Conservation (phyloP, 1,140 invertebrate genomes). For the Drosophila sproati region DNA sequence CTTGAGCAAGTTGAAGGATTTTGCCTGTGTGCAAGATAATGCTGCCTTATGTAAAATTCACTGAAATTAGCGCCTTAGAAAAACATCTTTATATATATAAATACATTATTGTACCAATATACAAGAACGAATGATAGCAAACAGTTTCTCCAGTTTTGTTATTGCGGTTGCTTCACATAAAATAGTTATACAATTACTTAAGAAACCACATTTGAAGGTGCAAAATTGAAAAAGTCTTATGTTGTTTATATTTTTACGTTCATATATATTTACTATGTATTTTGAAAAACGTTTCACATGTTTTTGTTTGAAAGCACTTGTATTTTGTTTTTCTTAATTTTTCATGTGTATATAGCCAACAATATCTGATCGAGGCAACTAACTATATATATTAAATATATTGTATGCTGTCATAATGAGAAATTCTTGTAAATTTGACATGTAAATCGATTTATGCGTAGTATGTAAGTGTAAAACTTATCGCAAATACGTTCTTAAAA, state of each 20-base stretch:
- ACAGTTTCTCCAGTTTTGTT: conserved; percentile 11
- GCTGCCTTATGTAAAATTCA: conserved; percentile 81
- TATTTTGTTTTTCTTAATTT: conserved; percentile 35
- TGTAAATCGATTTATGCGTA: conserved; percentile 32
- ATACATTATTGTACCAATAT: conserved; percentile 5
- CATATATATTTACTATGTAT: neutral
- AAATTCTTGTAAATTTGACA: conserved; percentile 66
- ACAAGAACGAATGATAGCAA: conserved; percentile 47
- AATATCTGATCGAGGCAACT: conserved; percentile 23
- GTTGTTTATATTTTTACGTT: neutral
- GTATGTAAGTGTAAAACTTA: conserved; percentile 51
- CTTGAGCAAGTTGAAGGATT: conserved; percentile 49
- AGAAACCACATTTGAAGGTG: neutral
- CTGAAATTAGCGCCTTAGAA: conserved; percentile 59
- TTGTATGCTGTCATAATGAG: conserved; percentile 56
- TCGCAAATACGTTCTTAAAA: conserved; percentile 57
- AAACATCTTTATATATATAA: conserved; percentile 8
- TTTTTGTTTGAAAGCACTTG: too few species aligned
- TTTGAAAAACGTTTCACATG: too few species aligned
- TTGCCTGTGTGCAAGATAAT: conserved; percentile 43
- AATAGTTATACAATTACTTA: neutral
- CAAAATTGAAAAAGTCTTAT: neutral
- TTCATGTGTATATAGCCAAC: conserved; percentile 55
- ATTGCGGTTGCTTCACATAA: conserved; percentile 24
- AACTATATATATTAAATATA: conserved; percentile 56